Percentiles rank a stretch among this genome's conserved stretches.
phyloP scores from a whole-genome alignment of 1,140 invertebrate species.

The Drosophila nikananu region DNA sequence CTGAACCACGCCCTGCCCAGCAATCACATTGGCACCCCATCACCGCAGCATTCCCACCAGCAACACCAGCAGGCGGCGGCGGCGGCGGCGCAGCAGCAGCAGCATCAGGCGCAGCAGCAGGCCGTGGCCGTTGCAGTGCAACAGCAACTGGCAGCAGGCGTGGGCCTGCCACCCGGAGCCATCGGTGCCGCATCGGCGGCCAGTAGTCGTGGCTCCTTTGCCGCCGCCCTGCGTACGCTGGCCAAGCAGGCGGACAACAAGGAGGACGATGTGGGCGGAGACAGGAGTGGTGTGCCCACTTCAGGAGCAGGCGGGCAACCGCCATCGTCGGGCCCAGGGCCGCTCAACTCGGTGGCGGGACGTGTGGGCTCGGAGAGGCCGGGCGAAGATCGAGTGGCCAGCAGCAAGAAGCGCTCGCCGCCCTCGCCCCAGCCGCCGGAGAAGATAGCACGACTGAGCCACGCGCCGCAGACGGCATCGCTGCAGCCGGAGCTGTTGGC shows the following conservation, averaged over 20 bases:
- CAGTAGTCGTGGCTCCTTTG: constrained; percentile 87
- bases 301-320: constrained; percentile 34
- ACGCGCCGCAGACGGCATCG: constrained; percentile 84
- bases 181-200: constrained; percentile 85
- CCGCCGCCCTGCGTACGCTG: constrained; percentile 91
- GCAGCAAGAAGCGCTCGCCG: constrained; percentile 74
- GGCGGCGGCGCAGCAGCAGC: too few species aligned
- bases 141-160: constrained; percentile 78
- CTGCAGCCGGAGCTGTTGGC: constrained; percentile 87
- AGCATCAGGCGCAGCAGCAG: constrained; percentile 80
- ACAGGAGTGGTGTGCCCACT: constrained; percentile 60
- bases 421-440: constrained; percentile 82
- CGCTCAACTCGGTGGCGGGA: constrained; percentile 65
- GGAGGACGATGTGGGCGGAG: constrained; percentile 77
- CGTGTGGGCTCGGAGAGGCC: constrained; percentile 30
- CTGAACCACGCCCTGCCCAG: constrained; percentile 74
- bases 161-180: constrained; percentile 86
- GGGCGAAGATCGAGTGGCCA: constrained; percentile 64
- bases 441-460: constrained; percentile 78
- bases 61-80: constrained; percentile 60
- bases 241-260: constrained; percentile 91
- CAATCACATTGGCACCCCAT: constrained; percentile 78
- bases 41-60: constrained; percentile 62
- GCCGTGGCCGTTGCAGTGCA: constrained; percentile 80
- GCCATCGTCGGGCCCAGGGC: constrained; percentile 16